Conservation (phyloP, 2,888 invertebrate genomes). For the Teinopalpus imperialis region DNA sequence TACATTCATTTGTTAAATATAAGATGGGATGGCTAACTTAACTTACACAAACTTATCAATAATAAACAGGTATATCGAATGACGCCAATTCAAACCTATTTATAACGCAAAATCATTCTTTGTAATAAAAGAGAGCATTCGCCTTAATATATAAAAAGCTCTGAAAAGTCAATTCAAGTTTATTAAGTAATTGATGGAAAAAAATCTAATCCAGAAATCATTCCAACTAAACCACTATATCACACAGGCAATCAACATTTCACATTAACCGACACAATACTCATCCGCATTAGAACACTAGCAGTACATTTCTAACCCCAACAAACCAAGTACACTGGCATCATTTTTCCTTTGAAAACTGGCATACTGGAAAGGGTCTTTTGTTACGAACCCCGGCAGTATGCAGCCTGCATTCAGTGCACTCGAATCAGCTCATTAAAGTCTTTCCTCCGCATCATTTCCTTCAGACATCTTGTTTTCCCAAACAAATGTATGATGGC, state of each 20-base stretch:
- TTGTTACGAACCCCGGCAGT: conserved; percentile 40
- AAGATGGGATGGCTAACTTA: too few relatives aligned
- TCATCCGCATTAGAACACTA: conserved; percentile 35
- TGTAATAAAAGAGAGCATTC: background rate
- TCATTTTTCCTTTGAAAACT: conserved; percentile 55
- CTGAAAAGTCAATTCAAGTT: conserved; percentile 18
- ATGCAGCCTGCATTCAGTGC: conserved; percentile 48
- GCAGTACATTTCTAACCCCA: conserved; percentile 30
- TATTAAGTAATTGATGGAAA: conserved; percentile 19
- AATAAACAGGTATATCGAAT: too few relatives aligned
- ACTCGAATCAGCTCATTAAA: conserved; percentile 65
- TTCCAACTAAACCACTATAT: conserved; percentile 23
- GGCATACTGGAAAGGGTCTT: conserved; percentile 45
- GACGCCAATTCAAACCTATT: too few relatives aligned
- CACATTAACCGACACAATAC: conserved; percentile 33
- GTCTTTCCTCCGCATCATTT: conserved; percentile 59
- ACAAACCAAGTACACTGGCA: conserved; percentile 30
- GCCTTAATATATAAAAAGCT: conserved; percentile 31
- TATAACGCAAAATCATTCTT: too few relatives aligned
- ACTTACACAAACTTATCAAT: too few relatives aligned
- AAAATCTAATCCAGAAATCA: conserved; percentile 10
- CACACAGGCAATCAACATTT: conserved; percentile 28
- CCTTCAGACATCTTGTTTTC: conserved; percentile 55
- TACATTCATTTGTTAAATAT: too few relatives aligned
- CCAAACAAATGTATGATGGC: conserved; percentile 33